Conservation (phyloP, 2,888 invertebrate species). For the Alloplasta piceator region DNA sequence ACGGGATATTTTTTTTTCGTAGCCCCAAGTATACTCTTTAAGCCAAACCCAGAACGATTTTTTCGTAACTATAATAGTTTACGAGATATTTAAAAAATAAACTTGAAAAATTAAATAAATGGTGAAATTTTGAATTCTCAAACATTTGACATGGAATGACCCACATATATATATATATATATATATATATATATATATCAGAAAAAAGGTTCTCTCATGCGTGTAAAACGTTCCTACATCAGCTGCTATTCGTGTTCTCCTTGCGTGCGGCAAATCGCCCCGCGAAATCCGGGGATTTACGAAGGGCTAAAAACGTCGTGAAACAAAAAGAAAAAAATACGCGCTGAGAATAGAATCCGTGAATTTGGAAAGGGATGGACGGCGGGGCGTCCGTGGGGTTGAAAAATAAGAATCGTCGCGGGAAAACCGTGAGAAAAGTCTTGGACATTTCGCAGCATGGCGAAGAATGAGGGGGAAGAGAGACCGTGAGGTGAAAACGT, state of each 20-base stretch:
- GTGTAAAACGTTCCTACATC: slow-evolving; percentile 47
- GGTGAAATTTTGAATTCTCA: too few relatives aligned
- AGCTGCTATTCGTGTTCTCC: slow-evolving; percentile 48
- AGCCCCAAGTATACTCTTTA: too few relatives aligned
- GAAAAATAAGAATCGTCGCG: slow-evolving; percentile 31
- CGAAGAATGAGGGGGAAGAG: background rate
- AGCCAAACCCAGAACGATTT: too few relatives aligned
- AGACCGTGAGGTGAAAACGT: slow-evolving; percentile 17
- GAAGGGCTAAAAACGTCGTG: slow-evolving; percentile 50
- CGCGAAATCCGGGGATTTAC: slow-evolving; percentile 47
- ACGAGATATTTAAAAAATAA: too few relatives aligned
- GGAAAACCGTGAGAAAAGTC: slow-evolving; percentile 24
- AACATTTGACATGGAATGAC: too few relatives aligned
- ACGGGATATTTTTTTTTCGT: too few relatives aligned
- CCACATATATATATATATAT: background rate
- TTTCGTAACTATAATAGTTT: too few relatives aligned
- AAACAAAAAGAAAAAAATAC: slow-evolving; percentile 21
- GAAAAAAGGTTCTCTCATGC: slow-evolving; percentile 30
- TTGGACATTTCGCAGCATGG: slow-evolving; percentile 19
- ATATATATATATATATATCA: background rate
- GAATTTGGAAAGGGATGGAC: slow-evolving; percentile 11
- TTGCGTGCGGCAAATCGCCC: slow-evolving; percentile 36
- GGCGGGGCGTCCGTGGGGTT: slow-evolving; percentile 11
- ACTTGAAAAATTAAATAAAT: too few relatives aligned
- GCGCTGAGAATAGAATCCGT: slow-evolving; percentile 44